A percentile compares a stretch with the other conserved stretches of the same genome.
These are phyloP conservation scores for Drosophila merina DNA, from an alignment of 2,888 invertebrate species.

Conservation along the genomic window DNA sequence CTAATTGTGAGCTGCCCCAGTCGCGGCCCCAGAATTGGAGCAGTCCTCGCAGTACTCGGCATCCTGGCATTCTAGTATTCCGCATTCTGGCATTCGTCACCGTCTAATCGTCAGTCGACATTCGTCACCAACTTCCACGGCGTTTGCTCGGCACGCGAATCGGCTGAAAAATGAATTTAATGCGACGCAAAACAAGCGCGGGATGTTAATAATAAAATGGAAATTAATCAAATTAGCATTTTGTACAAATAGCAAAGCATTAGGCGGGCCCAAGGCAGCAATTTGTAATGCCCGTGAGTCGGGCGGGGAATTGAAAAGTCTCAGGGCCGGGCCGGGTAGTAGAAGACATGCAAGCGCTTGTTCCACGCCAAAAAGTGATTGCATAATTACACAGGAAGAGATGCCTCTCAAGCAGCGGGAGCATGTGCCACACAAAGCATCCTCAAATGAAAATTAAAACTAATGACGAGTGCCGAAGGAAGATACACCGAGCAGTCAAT, in stretches of 20 bases:
- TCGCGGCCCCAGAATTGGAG: conserved; percentile 24
- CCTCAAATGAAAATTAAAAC: conserved; percentile 31
- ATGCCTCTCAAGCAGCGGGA: background rate
- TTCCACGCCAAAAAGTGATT: conserved; percentile 50
- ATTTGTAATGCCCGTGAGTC: conserved; percentile 65
- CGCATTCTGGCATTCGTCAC: conserved; percentile 10
- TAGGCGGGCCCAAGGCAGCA: conserved; percentile 62
- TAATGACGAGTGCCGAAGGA: conserved; percentile 21
- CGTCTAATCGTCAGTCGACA: conserved; percentile 3
- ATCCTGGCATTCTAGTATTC: conserved; percentile 17
- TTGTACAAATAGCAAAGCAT: conserved; percentile 74
- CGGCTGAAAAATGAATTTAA: conserved; percentile 56
- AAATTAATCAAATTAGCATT: conserved; percentile 79
- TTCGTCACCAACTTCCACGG: conserved; percentile 12
- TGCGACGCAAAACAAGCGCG: conserved; percentile 32
- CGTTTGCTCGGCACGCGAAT: conserved; percentile 57
- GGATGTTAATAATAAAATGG: conserved; percentile 49
- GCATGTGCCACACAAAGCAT: conserved; percentile 7
- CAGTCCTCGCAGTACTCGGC: conserved; percentile 17
- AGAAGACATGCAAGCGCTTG: conserved; percentile 48
- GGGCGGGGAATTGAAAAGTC: conserved; percentile 10
- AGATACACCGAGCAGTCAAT: conserved; percentile 31
- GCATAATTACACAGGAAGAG: conserved; percentile 53
- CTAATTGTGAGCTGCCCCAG: conserved; percentile 63
- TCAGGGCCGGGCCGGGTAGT: background rate